Conservation (phyloP, 2,113 vertebrate genomes). For the Epinephelus moara region DNA sequence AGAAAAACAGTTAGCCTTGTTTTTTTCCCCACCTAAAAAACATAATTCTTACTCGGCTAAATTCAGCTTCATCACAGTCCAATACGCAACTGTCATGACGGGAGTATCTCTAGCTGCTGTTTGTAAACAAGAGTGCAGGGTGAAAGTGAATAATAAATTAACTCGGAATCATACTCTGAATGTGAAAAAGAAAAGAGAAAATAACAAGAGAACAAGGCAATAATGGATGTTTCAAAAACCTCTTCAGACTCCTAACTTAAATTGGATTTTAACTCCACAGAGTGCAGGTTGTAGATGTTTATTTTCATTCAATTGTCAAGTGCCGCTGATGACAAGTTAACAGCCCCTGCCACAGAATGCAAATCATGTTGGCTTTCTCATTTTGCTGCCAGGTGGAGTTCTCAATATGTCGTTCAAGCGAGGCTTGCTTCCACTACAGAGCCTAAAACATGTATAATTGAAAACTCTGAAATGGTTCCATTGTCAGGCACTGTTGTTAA, state of each 20-base stretch:
- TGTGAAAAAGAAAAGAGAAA: constrained; percentile 34
- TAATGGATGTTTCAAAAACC: constrained; percentile 65
- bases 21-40: neutral
- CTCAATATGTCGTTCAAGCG: constrained; percentile 69
- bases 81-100: neutral
- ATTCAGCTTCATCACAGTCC: constrained; percentile 12
- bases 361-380: constrained; percentile 69
- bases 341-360: constrained; percentile 67
- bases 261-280: constrained; percentile 69
- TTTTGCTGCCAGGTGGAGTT: constrained; percentile 76
- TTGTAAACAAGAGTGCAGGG: constrained; percentile 36
- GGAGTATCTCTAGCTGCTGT: constrained; percentile 22
- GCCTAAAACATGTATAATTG: constrained; percentile 70
- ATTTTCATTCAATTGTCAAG: constrained; percentile 77
- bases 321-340: constrained; percentile 76
- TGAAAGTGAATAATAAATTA: constrained; percentile 55
- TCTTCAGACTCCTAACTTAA: constrained; percentile 60
- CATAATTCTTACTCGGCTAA: neutral
- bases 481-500: constrained; percentile 67
- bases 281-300: constrained; percentile 69
- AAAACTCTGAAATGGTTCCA: constrained; percentile 66
- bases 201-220: constrained; percentile 46
- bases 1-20: neutral
- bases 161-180: constrained; percentile 23
- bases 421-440: constrained; percentile 50